phyloP scores from a whole-genome alignment of 2,797 vertebrate species.

The Calcarius lapponicus region DNA sequence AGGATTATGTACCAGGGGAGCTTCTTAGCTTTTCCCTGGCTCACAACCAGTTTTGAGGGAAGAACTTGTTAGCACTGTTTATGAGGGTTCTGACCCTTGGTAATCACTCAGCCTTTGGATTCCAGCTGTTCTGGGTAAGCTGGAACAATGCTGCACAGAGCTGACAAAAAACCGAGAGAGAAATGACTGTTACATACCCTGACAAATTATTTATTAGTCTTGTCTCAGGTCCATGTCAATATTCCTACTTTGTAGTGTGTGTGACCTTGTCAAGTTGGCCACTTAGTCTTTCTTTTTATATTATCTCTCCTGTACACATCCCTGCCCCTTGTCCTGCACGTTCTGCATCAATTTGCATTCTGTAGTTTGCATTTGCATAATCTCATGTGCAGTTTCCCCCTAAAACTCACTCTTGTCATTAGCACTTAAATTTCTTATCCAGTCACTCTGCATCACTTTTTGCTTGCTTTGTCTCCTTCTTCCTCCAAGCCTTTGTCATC shows the following conservation, averaged over 20 bases:
- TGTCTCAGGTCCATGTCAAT: background rate
- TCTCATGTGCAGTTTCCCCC: background rate
- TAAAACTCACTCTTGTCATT: background rate
- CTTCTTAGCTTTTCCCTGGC: background rate
- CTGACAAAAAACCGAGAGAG: background rate
- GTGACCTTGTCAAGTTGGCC: background rate
- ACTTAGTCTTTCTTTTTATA: background rate
- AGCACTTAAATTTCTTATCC: background rate
- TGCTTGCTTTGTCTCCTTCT: background rate
- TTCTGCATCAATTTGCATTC: background rate
- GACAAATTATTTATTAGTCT: background rate
- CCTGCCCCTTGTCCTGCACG: rapidly evolving
- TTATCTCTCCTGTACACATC: background rate
- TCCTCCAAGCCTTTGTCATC: background rate
- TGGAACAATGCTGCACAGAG: background rate
- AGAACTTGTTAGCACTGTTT: background rate
- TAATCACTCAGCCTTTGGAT: background rate
- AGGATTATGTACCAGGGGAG: background rate
- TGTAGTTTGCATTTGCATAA: background rate
- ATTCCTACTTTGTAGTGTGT: background rate
- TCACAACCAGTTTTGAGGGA: background rate
- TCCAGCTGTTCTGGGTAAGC: background rate
- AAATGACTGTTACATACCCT: background rate
- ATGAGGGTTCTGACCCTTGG: background rate
- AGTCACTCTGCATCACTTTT: background rate